Evolutionary conservation across 2,888 invertebrate genomes (phyloP), one percentile per base, ranked within the genome.

Genomic region (Anthoptus insignis): DNA sequence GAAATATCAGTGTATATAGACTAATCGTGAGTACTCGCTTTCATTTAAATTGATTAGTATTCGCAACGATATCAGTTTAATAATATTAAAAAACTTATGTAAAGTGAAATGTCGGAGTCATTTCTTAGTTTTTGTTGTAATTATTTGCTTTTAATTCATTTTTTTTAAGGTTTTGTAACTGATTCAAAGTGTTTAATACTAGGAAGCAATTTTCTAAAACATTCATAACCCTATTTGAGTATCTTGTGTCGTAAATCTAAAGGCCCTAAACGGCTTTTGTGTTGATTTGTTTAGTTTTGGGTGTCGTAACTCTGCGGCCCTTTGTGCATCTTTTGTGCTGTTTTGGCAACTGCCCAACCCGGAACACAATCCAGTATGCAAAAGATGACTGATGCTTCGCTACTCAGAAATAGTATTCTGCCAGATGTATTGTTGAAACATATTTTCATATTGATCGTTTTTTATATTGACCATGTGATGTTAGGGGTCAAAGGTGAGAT

Each of bases 341-440:
- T 56, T 70, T 80, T 91, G 91, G 91, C 87, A 58, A 42, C 16
- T 69, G 57, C 79, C 91, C 91, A 91, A 89, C 81, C 80, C 86
- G 91, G 91, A 91, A 91, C 78, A 52, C 27, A 63, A 32, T 57
- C 27, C 50, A 57, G 64, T 64, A 68, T 70, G 73, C 54, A 49
- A 56, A 56, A 63, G 47, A 53, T 61, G 54, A 71, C 72, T 69
- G 66, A 60, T 61, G 54, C 27, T 54, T 34, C 54, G 47, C 66
- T 67, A 68, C 56, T 67, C 72, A 53, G 66, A 72, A 73, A 72
- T 72, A 73, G 71, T 71, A 56, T 58, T 58, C 58, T 57, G 50
- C 50, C 42, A 47, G 22, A 47, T n/a, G 4, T 24, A n/a, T n/a
- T n/a, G n/a, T n/a, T n/a, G n/a, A 13, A 3, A 22, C 1, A 3